Percentiles rank a stretch among this genome's conserved stretches.
Conservation (phyloP, 2,797 vertebrate species). For the Lepilemur ruficaudatus region DNA sequence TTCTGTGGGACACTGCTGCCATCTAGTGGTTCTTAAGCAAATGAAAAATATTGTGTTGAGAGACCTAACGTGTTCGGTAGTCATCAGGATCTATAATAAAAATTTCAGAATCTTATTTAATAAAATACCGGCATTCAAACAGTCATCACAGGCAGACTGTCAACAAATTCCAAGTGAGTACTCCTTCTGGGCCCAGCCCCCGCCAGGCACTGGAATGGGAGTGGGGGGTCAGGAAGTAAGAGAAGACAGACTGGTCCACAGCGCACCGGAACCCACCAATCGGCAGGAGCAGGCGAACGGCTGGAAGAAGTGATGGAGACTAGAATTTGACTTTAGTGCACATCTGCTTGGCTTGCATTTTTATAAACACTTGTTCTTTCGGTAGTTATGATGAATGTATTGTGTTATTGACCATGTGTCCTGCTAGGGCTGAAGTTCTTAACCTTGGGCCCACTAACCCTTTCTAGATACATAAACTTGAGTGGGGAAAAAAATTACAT, state of each 20-base stretch:
- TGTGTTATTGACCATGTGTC: neutral
- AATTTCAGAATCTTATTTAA: neutral
- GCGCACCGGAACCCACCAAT: neutral
- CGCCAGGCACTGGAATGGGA: neutral
- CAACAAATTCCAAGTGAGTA: neutral
- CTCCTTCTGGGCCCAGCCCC: neutral
- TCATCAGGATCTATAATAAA: neutral
- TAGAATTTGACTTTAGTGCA: neutral
- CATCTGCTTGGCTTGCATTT: neutral
- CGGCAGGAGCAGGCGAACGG: fast-evolving
- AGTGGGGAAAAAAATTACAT: neutral
- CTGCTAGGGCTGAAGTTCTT: neutral
- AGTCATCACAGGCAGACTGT: neutral
- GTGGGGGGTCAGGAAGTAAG: neutral
- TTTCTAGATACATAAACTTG: neutral
- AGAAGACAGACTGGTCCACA: neutral
- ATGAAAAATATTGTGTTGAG: neutral
- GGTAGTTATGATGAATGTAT: neutral
- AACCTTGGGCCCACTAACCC: neutral
- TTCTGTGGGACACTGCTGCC: slow-evolving; percentile 13
- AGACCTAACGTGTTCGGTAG: neutral
- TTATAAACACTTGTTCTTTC: neutral
- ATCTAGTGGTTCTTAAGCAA: slow-evolving; percentile 19
- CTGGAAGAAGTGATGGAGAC: neutral
- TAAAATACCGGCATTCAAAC: neutral